Percentiles rank a stretch among this genome's conserved stretches.
These are phyloP conservation scores for Halictus rubicundus DNA, from an alignment of 1,140 invertebrate genomes.

Conservation along the genomic window DNA sequence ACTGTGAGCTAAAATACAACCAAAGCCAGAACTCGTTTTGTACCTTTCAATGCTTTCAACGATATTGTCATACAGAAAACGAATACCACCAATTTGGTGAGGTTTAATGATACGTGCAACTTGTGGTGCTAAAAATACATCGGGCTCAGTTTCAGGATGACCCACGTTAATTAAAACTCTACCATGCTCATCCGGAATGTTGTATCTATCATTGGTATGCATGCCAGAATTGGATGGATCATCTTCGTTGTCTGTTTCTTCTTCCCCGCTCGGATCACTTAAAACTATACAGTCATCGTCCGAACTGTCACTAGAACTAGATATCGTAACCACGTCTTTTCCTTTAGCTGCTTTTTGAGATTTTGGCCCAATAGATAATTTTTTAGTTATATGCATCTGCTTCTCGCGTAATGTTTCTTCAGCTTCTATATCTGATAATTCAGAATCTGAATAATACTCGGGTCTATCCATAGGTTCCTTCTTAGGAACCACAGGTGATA, in stretches of 20 bases:
- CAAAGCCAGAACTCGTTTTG: slow-evolving; percentile 95
- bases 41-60: slow-evolving; percentile 94
- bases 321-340: slow-evolving; percentile 84
- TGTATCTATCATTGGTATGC: slow-evolving; percentile 95
- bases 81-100: slow-evolving; percentile 97
- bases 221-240: slow-evolving; percentile 87
- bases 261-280: slow-evolving; percentile 85
- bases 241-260: slow-evolving; percentile 83
- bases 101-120: slow-evolving; percentile 96
- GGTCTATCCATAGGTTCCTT: slow-evolving; percentile 74
- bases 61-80: slow-evolving; percentile 98
- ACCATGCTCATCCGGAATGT: slow-evolving; percentile 94
- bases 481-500: slow-evolving; percentile 79
- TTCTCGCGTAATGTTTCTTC: slow-evolving; percentile 74
- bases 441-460: slow-evolving; percentile 77
- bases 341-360: slow-evolving; percentile 75
- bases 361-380: slow-evolving; percentile 70
- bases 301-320: slow-evolving; percentile 83
- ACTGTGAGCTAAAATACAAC: slow-evolving; percentile 98
- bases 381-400: slow-evolving; percentile 71
- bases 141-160: slow-evolving; percentile 95
- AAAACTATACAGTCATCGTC: slow-evolving; percentile 92
- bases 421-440: slow-evolving; percentile 74
- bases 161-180: slow-evolving; percentile 97
- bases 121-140: slow-evolving; percentile 96